Percentiles rank a stretch among this genome's conserved stretches.
Evolutionary conservation across 2,797 vertebrate species (phyloP).

Genomic region (Paramormyrops hopkinsi): DNA sequence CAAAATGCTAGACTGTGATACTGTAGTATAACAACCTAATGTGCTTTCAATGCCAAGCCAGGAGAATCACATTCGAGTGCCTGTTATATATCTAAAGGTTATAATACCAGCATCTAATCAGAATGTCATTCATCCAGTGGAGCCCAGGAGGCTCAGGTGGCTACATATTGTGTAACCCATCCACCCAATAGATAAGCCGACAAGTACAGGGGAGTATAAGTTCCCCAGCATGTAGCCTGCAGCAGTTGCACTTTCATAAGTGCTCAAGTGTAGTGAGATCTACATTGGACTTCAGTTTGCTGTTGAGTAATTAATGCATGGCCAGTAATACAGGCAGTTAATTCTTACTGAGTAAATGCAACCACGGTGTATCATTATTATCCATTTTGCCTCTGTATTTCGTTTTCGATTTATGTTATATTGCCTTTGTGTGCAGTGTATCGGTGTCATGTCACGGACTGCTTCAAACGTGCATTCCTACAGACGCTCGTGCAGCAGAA

Average conservation of each 20-base stretch:
- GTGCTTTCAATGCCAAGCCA: neutral
- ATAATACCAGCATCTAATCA: neutral
- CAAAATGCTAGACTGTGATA: neutral
- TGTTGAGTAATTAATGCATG: neutral
- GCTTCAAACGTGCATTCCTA: neutral
- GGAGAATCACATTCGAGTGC: neutral
- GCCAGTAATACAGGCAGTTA: neutral
- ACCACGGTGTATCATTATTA: neutral
- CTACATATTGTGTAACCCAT: neutral
- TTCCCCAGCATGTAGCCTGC: neutral
- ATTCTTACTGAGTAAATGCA: neutral
- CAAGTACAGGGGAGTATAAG: neutral
- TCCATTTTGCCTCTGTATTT: neutral
- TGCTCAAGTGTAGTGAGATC: neutral
- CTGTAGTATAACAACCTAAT: neutral
- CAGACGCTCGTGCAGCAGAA: neutral
- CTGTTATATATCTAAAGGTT: neutral
- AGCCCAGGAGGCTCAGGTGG: neutral
- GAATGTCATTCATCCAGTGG: neutral
- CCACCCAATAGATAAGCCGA: neutral
- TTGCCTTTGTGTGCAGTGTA: neutral
- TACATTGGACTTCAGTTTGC: neutral
- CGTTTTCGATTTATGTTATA: neutral
- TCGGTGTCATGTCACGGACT: neutral
- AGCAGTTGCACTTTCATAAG: neutral